Percentiles rank a stretch among this genome's conserved stretches.
Evolutionary conservation across 2,113 vertebrate genomes (phyloP).

Genomic region (Notarius quadriscutis): DNA sequence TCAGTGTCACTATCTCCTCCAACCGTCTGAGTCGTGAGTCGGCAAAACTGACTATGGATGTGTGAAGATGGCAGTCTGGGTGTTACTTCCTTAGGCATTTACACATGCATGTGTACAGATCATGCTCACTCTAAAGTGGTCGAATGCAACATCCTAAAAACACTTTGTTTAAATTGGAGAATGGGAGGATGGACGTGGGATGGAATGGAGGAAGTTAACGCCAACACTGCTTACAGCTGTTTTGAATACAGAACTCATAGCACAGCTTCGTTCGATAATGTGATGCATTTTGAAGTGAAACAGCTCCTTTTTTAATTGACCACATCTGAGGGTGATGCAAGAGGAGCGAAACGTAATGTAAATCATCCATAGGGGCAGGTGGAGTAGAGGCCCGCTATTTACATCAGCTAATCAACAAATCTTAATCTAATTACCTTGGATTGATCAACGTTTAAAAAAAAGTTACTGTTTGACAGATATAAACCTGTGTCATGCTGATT

Average conservation of each 20-base stretch:
- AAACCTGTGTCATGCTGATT: neutral
- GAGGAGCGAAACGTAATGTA: neutral
- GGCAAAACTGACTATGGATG: slow-evolving; percentile 26
- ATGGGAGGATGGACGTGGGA: neutral
- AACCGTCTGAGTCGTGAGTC: neutral
- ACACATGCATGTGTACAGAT: slow-evolving; percentile 1
- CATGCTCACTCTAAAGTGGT: neutral
- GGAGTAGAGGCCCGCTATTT: neutral
- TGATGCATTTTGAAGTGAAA: neutral
- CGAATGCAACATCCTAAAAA: neutral
- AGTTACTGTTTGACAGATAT: neutral
- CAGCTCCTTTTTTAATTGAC: neutral
- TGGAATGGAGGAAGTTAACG: neutral
- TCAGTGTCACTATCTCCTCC: slow-evolving; percentile 24
- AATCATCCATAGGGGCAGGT: neutral
- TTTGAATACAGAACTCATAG: neutral
- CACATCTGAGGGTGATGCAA: neutral
- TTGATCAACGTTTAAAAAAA: neutral
- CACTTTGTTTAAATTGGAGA: neutral
- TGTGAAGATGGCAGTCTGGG: slow-evolving; percentile 28
- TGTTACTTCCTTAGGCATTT: slow-evolving; percentile 31
- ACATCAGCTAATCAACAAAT: neutral
- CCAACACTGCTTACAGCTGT: neutral
- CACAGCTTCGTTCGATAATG: neutral
- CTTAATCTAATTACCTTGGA: neutral